Evolutionary conservation across 2,113 vertebrate genomes (phyloP).

Genomic region (Platycercus adscitus): DNA sequence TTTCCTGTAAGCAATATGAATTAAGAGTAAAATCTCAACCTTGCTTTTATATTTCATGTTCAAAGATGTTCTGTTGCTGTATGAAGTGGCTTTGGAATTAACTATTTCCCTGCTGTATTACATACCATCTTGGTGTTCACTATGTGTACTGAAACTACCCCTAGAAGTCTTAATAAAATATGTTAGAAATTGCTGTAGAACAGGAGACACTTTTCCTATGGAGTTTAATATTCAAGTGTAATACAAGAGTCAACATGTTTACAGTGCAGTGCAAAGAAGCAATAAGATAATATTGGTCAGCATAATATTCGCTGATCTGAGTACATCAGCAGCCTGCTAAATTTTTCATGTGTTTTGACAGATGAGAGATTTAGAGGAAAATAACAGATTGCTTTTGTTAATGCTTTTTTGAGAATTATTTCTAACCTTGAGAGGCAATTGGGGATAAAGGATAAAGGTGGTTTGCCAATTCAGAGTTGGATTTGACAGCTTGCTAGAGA

Average conservation of each 20-base stretch:
- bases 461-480: not conserved
- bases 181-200: not conserved
- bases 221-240: not conserved
- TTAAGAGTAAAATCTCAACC: not conserved
- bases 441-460: slow-evolving; percentile 26
- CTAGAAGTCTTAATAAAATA: not conserved
- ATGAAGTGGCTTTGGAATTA: not conserved
- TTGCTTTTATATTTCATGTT: not conserved
- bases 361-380: slow-evolving; percentile 22
- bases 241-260: not conserved
- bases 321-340: not conserved
- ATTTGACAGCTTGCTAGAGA: slow-evolving; percentile 20
- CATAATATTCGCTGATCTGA: slow-evolving; percentile 3
- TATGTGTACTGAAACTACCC: not conserved
- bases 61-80: not conserved
- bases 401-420: slow-evolving; percentile 41
- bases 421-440: slow-evolving; percentile 17
- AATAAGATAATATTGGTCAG: slow-evolving; percentile 24
- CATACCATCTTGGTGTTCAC: not conserved
- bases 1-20: not conserved
- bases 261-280: not conserved
- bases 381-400: slow-evolving; percentile 45
- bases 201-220: not conserved
- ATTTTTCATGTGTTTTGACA: slow-evolving; percentile 47
- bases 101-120: not conserved